Base-by-base conservation (phyloP, 2,888 invertebrate genomes). In the Tiliacea citrago region DNA sequence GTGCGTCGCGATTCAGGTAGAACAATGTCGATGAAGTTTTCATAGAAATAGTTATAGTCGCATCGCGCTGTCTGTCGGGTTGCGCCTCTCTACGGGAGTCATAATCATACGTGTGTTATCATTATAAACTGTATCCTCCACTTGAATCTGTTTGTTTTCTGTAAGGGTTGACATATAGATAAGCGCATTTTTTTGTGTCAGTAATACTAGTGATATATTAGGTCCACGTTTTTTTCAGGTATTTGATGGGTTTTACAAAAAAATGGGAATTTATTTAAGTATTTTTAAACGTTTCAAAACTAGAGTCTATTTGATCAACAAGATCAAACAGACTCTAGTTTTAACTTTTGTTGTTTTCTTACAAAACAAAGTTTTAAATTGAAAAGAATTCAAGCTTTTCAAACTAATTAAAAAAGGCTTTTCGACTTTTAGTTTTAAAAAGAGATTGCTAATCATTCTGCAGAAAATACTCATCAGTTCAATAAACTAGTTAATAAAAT, bases 401-500 rank as follows among this genome's bases (percentile, higher is more conserved):
- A 24, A 55, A 12, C 18, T n/a, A 2, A 35, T 24, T 13, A 51
- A 21, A 8, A 70, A 29, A 42, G 4, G 13, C 3, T 24, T 12
- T 8, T 51, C 12, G 21, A 16, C 21, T 35, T 42, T 47, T 49
- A 53, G 9, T 77, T 51, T 45, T 24, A 24, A 78, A 60, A 61
- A 18, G 16, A 57, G 9, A 68, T 35, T 39, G 57, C 81, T 58
- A 51, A 29, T 42, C 9, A 47, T 18, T 58, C 16, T 9, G 9
- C n/a, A 61, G 21, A 12, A 65, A 60, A 65, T 57, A 62, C 57
- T 67, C 47, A 35, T 29, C 42, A 58, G 39, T 16, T 29, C 29
- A 75, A 49, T 53, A 63, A 53, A 68, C 12, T 18, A 18, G 21
- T 29, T 21, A 47, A 70, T 70, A 39, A 69, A 29, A 73, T 65